phyloP scores from a whole-genome alignment of 2,113 vertebrate species.

The Pseudorhombus dupliciocellatus region DNA sequence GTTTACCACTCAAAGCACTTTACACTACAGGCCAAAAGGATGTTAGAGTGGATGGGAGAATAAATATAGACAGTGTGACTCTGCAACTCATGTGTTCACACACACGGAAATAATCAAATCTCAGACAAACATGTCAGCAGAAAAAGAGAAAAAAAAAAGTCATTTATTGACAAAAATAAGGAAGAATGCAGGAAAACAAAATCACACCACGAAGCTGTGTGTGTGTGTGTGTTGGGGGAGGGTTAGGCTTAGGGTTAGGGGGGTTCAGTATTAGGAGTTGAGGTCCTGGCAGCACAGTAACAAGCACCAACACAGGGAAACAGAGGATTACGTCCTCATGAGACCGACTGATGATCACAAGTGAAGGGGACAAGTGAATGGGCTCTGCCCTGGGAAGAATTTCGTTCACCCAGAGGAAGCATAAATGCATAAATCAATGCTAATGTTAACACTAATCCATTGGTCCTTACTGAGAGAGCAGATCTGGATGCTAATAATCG shows the following conservation, averaged over 20 bases:
- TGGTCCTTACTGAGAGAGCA: constrained; percentile 28
- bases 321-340: constrained; percentile 65
- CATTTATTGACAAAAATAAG: constrained; percentile 89
- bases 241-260: too few species aligned
- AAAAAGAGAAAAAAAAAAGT: constrained; percentile 25
- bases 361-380: constrained; percentile 61
- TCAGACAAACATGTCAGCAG: not conserved
- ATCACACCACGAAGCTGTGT: constrained; percentile 75
- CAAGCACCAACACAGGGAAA: constrained; percentile 56
- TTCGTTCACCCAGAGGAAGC: constrained; percentile 56
- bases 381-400: constrained; percentile 62
- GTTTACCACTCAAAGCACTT: too few species aligned
- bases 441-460: not conserved
- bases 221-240: constrained; percentile 7
- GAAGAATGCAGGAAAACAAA: constrained; percentile 80
- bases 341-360: constrained; percentile 65
- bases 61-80: not conserved
- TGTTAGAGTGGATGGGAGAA: not conserved
- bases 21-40: too few species aligned
- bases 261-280: too few species aligned
- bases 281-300: constrained; percentile 52
- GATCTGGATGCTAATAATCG: constrained; percentile 34
- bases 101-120: constrained; percentile 4
- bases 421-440: constrained; percentile 26
- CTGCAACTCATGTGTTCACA: not conserved